Evolutionary conservation across 2,113 vertebrate species (phyloP).

Genomic region (Scalopus aquaticus): DNA sequence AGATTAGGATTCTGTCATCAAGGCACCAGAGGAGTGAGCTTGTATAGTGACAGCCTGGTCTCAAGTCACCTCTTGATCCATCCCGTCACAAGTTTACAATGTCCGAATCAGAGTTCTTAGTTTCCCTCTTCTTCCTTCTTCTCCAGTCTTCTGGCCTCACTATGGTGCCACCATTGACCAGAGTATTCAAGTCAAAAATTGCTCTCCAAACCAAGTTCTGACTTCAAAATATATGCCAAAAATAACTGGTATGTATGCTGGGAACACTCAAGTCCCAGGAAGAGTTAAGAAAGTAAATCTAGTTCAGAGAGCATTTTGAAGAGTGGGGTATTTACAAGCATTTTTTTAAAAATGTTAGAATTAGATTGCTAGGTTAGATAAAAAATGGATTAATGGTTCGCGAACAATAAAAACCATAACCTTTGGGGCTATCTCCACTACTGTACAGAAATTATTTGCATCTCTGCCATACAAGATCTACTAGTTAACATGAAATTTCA

Average conservation of each 20-base stretch:
- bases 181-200: background rate
- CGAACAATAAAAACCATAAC: slow-evolving; percentile 37
- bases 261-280: background rate
- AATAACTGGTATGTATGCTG: background rate
- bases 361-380: slow-evolving; percentile 43
- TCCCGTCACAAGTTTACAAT: background rate
- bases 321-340: slow-evolving; percentile 15
- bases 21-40: background rate
- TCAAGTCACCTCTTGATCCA: background rate
- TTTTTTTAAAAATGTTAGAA: slow-evolving; percentile 53
- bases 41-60: background rate
- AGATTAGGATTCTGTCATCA: background rate
- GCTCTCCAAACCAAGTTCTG: background rate
- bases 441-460: slow-evolving; percentile 56
- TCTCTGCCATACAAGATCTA: background rate
- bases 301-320: slow-evolving; percentile 58
- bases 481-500: background rate
- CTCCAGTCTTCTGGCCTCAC: background rate
- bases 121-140: background rate
- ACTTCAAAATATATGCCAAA: background rate
- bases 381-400: slow-evolving; percentile 23
- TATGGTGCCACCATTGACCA: background rate
- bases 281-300: slow-evolving; percentile 28
- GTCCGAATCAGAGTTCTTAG: background rate
- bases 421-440: slow-evolving; percentile 34